Conservation (phyloP, 2,797 vertebrate genomes). For the Novumbra hubbsi region DNA sequence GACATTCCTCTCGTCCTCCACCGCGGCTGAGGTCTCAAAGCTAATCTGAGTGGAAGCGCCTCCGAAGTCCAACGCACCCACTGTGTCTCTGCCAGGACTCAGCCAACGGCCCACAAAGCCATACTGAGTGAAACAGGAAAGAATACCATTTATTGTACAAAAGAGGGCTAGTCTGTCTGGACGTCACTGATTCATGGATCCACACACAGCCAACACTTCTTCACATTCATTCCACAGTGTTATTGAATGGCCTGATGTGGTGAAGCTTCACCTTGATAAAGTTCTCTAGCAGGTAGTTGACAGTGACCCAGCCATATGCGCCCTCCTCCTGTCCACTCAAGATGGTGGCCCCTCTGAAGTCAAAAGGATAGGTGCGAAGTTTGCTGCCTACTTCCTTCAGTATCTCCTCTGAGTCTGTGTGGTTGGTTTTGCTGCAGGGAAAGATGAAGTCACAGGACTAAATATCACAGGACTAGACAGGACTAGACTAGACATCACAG, state of each 20-base stretch:
- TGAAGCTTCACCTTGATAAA: slow-evolving; percentile 71
- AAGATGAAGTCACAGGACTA: neutral
- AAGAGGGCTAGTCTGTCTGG: neutral
- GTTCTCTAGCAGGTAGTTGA: slow-evolving; percentile 78
- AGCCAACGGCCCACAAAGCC: slow-evolving; percentile 76
- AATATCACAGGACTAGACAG: neutral
- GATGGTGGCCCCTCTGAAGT: slow-evolving; percentile 74
- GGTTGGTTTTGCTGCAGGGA: slow-evolving; percentile 39
- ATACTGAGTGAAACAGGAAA: slow-evolving; percentile 56
- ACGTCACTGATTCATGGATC: neutral
- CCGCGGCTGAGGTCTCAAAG: slow-evolving; percentile 60
- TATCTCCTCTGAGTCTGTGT: slow-evolving; percentile 49
- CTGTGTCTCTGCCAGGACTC: slow-evolving; percentile 54
- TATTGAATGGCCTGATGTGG: slow-evolving; percentile 7
- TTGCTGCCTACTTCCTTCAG: slow-evolving; percentile 61
- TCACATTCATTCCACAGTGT: neutral
- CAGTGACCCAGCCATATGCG: slow-evolving; percentile 79
- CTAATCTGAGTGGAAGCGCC: slow-evolving; percentile 80
- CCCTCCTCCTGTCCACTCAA: slow-evolving; percentile 77
- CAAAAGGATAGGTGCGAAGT: slow-evolving; percentile 64
- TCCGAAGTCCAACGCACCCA: slow-evolving; percentile 78
- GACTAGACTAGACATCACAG: neutral
- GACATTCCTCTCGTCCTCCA: slow-evolving; percentile 55
- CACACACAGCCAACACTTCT: neutral
- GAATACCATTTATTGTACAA: neutral